phyloP scores from a whole-genome alignment of 1,140 invertebrate species.

The Hirudo medicinalis region DNA sequence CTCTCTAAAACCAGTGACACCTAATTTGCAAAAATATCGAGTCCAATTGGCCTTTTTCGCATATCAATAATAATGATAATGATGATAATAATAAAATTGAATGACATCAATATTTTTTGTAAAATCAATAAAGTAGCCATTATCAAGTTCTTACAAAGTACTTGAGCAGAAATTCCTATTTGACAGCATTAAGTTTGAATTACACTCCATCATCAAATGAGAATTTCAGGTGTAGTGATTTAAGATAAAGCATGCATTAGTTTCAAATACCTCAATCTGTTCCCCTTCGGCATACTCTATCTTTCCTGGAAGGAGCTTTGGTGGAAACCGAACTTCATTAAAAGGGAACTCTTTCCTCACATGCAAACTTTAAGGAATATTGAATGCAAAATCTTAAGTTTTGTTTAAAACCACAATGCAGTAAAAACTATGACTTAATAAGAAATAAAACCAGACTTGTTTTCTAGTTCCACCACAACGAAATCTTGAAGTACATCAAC shows the following conservation, averaged over 20 bases:
- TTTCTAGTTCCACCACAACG: constrained; percentile 5
- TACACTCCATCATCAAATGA: too few relatives aligned
- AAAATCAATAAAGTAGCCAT: too few relatives aligned
- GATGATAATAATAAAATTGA: too few relatives aligned
- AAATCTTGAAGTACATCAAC: constrained; percentile 4
- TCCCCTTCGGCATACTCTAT: constrained; percentile 9
- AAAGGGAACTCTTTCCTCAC: constrained; percentile 10
- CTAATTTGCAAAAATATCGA: constrained; percentile 24
- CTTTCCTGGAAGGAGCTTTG: not conserved
- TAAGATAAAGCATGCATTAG: too few relatives aligned
- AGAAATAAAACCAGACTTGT: not conserved
- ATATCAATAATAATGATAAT: not conserved
- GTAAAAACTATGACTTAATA: not conserved
- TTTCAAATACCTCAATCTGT: constrained; percentile 9
- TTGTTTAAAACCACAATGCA: not conserved
- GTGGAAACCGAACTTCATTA: constrained; percentile 13
- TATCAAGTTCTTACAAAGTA: too few relatives aligned
- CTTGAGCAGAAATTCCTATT: too few relatives aligned
- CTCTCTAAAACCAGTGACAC: constrained; percentile 64
- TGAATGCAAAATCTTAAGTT: not conserved
- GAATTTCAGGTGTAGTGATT: too few relatives aligned
- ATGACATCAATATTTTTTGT: too few relatives aligned
- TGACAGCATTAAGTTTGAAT: too few relatives aligned
- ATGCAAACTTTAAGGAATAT: constrained; percentile 7
- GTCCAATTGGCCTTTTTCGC: not conserved